Evolutionary conservation across 2,797 vertebrate species (phyloP).

Genomic region (Crocodylus rhombifer): DNA sequence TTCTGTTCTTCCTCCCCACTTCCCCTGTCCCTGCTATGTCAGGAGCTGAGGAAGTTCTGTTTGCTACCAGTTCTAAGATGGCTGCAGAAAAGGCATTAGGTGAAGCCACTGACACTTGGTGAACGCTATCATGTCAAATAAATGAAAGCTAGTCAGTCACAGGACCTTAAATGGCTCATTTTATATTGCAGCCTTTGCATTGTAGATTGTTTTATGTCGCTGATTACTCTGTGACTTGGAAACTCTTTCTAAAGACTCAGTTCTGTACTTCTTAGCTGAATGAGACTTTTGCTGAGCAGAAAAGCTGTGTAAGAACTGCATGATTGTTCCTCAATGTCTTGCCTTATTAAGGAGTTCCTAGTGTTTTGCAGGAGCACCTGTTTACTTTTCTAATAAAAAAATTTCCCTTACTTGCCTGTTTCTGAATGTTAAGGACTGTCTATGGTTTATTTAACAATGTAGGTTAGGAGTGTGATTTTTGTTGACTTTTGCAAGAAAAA

Average conservation of each 20-base stretch:
- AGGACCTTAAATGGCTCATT: neutral
- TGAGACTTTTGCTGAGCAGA: neutral
- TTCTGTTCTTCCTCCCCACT: neutral
- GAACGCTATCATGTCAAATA: conserved; percentile 1
- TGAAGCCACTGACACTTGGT: neutral
- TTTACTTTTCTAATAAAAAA: conserved; percentile 11
- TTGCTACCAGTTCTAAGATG: neutral
- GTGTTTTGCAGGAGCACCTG: neutral
- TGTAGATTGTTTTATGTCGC: neutral
- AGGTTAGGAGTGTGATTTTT: neutral
- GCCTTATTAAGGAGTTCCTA: neutral
- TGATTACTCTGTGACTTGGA: neutral
- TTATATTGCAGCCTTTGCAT: neutral
- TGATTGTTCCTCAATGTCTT: neutral
- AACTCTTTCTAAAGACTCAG: neutral
- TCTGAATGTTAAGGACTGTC: neutral
- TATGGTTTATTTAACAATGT: neutral
- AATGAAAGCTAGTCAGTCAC: neutral
- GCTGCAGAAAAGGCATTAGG: neutral
- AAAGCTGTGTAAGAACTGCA: neutral
- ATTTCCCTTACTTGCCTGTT: neutral
- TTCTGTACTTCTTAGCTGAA: neutral
- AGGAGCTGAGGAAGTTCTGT: neutral
- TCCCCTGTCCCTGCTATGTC: neutral
- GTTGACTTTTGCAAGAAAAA: neutral